Conservation (phyloP, 2,113 vertebrate genomes). For the Vicugna pacos region DNA sequence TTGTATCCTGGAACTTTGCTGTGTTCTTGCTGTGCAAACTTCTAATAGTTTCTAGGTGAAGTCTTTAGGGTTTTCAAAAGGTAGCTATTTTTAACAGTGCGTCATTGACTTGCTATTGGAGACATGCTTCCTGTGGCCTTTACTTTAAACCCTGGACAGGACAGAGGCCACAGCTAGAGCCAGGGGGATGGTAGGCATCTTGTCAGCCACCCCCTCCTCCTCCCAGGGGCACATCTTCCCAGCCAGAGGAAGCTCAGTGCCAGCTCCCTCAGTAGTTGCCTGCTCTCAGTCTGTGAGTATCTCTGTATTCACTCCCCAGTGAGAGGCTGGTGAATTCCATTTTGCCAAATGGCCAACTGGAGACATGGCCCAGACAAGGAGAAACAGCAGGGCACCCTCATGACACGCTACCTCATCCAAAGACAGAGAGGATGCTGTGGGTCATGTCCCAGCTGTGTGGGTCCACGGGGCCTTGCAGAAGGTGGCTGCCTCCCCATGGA, state of each 20-base stretch:
- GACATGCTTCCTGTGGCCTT: not conserved
- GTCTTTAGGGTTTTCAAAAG: not conserved
- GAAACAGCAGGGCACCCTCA: accelerated
- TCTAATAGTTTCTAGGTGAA: not conserved
- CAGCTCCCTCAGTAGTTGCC: not conserved
- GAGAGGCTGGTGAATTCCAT: not conserved
- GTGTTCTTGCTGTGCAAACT: not conserved
- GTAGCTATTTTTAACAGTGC: not conserved
- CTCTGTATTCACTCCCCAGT: not conserved
- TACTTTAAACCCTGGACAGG: not conserved
- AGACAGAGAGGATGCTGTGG: not conserved
- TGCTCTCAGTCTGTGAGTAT: not conserved
- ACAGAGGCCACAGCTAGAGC: not conserved
- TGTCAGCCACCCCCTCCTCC: too few species aligned
- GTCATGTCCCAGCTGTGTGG: too few species aligned
- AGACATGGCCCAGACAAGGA: not conserved
- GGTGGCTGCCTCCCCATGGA: not conserved
- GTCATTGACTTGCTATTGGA: not conserved
- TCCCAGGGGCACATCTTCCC: not conserved
- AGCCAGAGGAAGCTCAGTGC: not conserved
- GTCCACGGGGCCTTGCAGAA: not conserved
- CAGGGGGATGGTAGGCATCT: not conserved
- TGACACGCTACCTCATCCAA: not conserved
- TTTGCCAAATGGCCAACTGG: not conserved
- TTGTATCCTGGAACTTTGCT: not conserved